Evolutionary conservation across 2,888 invertebrate genomes (phyloP).

Genomic region (Acheta domesticus): DNA sequence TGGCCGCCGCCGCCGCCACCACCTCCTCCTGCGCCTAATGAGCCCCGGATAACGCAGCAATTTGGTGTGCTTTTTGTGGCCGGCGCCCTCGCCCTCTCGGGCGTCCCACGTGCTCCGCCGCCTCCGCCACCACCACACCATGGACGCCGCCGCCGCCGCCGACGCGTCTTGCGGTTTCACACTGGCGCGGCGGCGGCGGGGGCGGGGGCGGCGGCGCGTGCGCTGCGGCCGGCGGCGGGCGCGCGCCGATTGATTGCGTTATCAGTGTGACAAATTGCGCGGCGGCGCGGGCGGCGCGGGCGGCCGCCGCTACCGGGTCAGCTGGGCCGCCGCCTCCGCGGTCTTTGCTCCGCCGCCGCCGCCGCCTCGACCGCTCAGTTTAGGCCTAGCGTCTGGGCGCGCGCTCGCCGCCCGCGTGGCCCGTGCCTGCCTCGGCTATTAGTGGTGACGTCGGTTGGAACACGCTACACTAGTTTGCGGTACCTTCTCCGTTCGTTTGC

Average conservation of each 20-base stretch:
- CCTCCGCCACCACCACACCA: background rate
- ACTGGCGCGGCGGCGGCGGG: background rate
- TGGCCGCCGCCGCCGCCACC: background rate
- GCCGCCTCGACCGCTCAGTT: background rate
- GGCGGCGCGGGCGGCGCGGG: background rate
- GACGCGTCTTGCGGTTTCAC: background rate
- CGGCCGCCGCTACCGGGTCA: background rate
- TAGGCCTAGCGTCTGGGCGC: background rate
- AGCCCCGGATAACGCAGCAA: conserved; percentile 24
- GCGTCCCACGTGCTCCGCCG: background rate
- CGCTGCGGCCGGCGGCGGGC: background rate
- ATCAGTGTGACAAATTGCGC: background rate
- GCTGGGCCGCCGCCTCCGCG: background rate
- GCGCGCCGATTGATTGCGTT: background rate
- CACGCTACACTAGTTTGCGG: no score
- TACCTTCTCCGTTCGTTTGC: no score
- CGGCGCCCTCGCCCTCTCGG: background rate
- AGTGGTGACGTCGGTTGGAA: no score
- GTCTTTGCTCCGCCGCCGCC: background rate
- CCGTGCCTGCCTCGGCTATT: no score
- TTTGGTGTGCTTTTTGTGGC: background rate
- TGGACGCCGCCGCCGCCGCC: background rate
- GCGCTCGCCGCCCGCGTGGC: no score
- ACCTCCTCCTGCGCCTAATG: conserved; percentile 26
- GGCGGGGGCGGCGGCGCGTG: background rate